Evolutionary conservation across 2,888 invertebrate genomes (phyloP).

Genomic region (Leptopilina myrica): DNA sequence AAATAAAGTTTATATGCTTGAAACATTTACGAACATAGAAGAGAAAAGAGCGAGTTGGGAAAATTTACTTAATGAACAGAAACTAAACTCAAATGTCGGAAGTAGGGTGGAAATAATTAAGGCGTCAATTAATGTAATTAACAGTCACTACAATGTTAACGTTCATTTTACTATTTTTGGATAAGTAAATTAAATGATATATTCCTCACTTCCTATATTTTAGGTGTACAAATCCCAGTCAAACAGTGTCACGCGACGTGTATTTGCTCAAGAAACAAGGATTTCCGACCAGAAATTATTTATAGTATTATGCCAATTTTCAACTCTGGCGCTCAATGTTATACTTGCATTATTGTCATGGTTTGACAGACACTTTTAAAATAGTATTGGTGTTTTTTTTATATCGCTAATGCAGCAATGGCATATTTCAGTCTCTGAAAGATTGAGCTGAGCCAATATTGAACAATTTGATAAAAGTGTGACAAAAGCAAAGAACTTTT

Average conservation of each 20-base stretch:
- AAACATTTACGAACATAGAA: neutral
- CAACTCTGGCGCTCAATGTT: too few relatives aligned
- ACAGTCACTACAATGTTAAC: constrained; percentile 5
- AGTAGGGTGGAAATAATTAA: neutral
- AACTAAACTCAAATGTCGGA: neutral
- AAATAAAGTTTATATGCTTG: neutral
- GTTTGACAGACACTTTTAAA: too few relatives aligned
- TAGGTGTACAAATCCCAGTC: neutral
- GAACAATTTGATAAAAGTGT: too few relatives aligned
- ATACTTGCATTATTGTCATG: too few relatives aligned
- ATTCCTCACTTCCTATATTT: neutral
- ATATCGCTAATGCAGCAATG: too few relatives aligned
- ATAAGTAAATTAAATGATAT: neutral
- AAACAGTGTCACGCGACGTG: neutral
- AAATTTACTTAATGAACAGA: neutral
- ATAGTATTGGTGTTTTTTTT: too few relatives aligned
- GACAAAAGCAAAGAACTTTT: too few relatives aligned
- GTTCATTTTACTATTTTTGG: neutral
- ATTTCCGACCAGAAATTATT: neutral
- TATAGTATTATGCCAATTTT: too few relatives aligned
- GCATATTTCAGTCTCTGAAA: too few relatives aligned
- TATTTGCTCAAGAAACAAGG: constrained; percentile 5
- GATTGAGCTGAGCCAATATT: too few relatives aligned
- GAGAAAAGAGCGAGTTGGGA: neutral
- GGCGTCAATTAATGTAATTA: neutral